Evolutionary conservation across 92 coral and sea anemone species (phyloP).

Genomic region (Palythoa caribaeorum): DNA sequence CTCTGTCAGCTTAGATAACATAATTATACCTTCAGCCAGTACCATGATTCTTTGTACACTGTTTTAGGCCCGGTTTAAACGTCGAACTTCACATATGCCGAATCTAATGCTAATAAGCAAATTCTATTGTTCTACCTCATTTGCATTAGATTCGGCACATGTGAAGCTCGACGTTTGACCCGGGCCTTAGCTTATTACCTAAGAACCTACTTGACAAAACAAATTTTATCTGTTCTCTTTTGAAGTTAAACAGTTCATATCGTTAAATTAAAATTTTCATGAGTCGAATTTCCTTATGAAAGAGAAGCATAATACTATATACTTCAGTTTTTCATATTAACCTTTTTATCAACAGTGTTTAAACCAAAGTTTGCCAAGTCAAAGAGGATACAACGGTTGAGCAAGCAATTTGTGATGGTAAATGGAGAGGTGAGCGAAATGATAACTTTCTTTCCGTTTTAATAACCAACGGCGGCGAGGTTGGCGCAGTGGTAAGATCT

Average conservation of each 20-base stretch:
- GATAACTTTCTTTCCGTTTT: not conserved
- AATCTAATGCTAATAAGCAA: no score
- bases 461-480: no score
- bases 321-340: not conserved
- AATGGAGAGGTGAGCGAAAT: constrained; percentile 80
- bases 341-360: constrained; percentile 59
- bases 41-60: not conserved
- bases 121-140: no score
- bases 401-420: constrained; percentile 89
- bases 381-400: constrained; percentile 69
- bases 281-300: not conserved
- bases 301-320: not conserved
- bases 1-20: not conserved
- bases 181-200: no score
- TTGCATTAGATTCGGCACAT: no score
- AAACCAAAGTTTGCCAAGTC: constrained; percentile 86
- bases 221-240: not conserved
- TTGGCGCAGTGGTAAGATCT: no score
- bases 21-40: not conserved
- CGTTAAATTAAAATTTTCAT: no score
- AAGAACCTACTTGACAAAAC: no score
- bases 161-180: no score
- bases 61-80: no score
- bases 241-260: no score
- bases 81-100: no score